These are phyloP conservation scores for Ascidia mentula DNA, from an alignment of 23 tunicate species.

Conservation along the genomic window DNA sequence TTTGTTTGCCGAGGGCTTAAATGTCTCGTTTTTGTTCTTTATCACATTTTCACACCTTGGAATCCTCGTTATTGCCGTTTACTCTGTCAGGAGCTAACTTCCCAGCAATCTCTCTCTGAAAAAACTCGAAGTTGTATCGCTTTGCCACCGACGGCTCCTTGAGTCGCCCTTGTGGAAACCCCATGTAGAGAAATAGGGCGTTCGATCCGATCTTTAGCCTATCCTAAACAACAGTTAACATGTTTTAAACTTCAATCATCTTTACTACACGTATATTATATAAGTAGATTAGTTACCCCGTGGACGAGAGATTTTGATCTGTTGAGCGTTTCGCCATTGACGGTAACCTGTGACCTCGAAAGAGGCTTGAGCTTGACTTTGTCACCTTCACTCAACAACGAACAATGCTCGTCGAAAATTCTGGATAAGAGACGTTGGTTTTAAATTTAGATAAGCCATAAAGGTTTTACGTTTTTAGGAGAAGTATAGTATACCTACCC, in stretches of 20 bases:
- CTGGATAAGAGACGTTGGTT: constrained; percentile 17
- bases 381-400: constrained; percentile 22
- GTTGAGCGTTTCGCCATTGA: constrained; percentile 44
- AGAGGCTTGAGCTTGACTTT: constrained; percentile 42
- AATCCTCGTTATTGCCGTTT: neutral
- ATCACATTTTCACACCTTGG: neutral
- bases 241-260: neutral
- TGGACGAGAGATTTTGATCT: constrained; percentile 42
- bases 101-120: constrained; percentile 64
- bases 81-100: neutral
- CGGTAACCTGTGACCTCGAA: constrained; percentile 41
- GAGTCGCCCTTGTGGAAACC: constrained; percentile 55
- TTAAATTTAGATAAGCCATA: neutral
- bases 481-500: constrained; percentile 31
- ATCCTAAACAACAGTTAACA: constrained; percentile 28
- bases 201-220: constrained; percentile 81
- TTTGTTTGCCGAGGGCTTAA: no score
- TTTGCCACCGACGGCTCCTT: constrained; percentile 16
- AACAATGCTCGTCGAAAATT: constrained; percentile 61
- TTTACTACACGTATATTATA: neutral
- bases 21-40: no score
- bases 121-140: constrained; percentile 48
- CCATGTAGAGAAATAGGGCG: constrained; percentile 59
- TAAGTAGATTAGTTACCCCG: constrained; percentile 43
- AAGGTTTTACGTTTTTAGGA: neutral